A percentile compares a stretch with the other conserved stretches of the same genome.
phyloP scores from a whole-genome alignment of 2,888 invertebrate species.

The Trissonchulus sp. region DNA sequence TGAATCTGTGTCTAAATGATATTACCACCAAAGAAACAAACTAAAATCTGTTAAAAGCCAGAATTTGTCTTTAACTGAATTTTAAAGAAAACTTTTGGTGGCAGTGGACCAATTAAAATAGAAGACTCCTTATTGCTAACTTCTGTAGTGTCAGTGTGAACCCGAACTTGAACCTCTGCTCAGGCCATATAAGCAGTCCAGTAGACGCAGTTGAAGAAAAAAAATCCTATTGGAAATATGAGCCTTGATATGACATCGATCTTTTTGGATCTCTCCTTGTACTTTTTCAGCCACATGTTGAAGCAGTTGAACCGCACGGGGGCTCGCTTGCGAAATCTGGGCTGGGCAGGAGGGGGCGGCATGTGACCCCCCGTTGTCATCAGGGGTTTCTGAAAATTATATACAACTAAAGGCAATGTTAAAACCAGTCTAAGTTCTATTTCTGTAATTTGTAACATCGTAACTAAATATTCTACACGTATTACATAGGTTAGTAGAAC shows the following conservation, averaged over 20 bases:
- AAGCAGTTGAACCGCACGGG: not conserved
- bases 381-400: conserved; percentile 25
- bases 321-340: not conserved
- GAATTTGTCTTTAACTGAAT: no score
- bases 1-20: no score
- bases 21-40: no score
- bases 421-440: no score
- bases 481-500: no score
- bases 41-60: no score
- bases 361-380: not conserved
- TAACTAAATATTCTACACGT: no score
- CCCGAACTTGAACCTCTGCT: not conserved
- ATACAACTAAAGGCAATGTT: no score
- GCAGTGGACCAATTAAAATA: not conserved
- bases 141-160: not conserved
- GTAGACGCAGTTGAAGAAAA: conserved; percentile 31
- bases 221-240: conserved; percentile 30
- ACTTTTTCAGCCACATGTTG: conserved; percentile 20
- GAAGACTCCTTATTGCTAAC: not conserved
- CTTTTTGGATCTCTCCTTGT: conserved; percentile 21
- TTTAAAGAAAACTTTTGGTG: no score
- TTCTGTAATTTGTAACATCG: no score
- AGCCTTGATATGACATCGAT: conserved; percentile 29
- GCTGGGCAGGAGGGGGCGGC: conserved; percentile 13
- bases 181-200: conserved; percentile 29